Percentiles rank a stretch among this genome's conserved stretches.
These are phyloP conservation scores for Sarcophaga variegata DNA, from an alignment of 2,888 invertebrate genomes.

Conservation along the genomic window DNA sequence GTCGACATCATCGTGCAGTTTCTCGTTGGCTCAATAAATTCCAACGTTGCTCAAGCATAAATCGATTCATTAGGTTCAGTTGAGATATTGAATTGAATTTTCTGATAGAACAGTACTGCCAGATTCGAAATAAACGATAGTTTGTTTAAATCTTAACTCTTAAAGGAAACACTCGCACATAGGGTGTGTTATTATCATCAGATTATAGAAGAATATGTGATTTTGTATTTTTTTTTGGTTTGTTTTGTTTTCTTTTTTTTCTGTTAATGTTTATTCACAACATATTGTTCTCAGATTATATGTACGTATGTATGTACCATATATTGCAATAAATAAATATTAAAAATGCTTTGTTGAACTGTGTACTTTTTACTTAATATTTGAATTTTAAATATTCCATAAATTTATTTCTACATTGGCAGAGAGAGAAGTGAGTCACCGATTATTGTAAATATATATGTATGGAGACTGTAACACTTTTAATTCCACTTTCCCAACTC, in stretches of 20 bases:
- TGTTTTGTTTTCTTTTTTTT: background rate
- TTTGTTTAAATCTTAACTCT: no score
- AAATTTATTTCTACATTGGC: background rate
- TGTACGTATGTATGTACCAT: background rate
- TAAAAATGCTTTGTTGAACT: no score
- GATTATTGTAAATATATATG: background rate
- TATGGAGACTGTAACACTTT: background rate
- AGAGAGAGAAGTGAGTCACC: background rate
- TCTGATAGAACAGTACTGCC: no score
- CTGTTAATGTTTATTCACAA: conserved; percentile 1
- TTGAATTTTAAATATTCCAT: conserved; percentile 7
- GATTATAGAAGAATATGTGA: background rate
- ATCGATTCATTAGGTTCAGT: no score
- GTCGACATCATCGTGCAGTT: no score
- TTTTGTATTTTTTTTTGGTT: background rate
- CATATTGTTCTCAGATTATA: background rate
- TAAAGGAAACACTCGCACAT: background rate
- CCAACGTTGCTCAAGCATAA: no score
- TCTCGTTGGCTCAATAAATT: no score
- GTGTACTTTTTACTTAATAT: conserved; percentile 3
- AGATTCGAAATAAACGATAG: no score
- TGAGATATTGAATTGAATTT: no score
- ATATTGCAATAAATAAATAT: no score
- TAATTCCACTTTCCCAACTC: background rate
- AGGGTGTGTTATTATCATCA: background rate